These are phyloP conservation scores for Apis cerana DNA, from an alignment of 1,140 invertebrate genomes.

Conservation along the genomic window DNA sequence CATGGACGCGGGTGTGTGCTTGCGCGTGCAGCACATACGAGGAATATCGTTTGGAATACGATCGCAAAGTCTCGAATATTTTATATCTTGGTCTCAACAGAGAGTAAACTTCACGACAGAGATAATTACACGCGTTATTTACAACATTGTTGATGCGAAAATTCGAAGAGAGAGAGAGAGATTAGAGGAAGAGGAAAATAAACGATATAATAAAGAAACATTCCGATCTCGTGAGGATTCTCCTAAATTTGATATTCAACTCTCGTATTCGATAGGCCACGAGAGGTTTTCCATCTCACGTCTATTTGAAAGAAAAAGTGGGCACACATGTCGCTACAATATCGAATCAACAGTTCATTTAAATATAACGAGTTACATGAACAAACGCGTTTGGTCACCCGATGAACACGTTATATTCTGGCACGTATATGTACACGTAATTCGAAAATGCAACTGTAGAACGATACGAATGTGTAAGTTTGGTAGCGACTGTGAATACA, in stretches of 20 bases:
- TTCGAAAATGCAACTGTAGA: conserved; percentile 32
- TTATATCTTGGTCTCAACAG: conserved; percentile 5
- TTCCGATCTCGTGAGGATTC: conserved; percentile 43
- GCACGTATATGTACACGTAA: conserved; percentile 50
- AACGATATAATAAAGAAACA: neutral
- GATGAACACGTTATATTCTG: conserved; percentile 55
- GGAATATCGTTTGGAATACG: neutral
- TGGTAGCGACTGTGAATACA: neutral
- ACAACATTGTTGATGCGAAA: neutral
- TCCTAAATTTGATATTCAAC: conserved; percentile 34
- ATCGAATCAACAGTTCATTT: conserved; percentile 63
- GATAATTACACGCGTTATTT: conserved; percentile 34
- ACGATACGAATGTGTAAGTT: neutral
- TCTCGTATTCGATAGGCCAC: conserved; percentile 37
- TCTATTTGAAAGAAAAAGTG: conserved; percentile 31
- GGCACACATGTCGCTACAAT: conserved; percentile 33
- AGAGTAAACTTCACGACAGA: conserved; percentile 8
- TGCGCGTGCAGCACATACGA: too few species aligned
- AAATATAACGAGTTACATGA: conserved; percentile 64
- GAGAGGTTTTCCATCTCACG: neutral
- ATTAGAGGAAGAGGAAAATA: neutral
- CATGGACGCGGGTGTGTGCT: neutral
- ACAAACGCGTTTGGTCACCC: conserved; percentile 51
- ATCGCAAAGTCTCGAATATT: conserved; percentile 1
- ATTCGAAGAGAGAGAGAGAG: too few species aligned